These are phyloP conservation scores for Pristionchus maxplancki DNA, from an alignment of 2,888 invertebrate species.

Conservation along the genomic window DNA sequence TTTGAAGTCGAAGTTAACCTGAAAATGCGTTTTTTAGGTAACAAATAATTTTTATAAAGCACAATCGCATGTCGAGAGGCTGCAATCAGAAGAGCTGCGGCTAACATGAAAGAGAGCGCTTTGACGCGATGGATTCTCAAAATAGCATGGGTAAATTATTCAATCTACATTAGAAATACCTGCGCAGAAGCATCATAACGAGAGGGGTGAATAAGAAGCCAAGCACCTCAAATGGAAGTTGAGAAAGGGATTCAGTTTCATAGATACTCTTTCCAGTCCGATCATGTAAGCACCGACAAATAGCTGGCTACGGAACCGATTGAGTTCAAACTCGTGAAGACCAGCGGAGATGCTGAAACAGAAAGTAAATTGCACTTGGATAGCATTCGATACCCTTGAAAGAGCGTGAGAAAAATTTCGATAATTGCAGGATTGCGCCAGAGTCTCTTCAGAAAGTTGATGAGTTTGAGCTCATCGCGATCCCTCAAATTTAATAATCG, in stretches of 20 bases:
- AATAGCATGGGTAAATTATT: not conserved
- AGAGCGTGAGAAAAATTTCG: not conserved
- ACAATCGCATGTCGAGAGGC: not conserved
- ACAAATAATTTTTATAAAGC: too few relatives aligned
- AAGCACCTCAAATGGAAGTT: not conserved
- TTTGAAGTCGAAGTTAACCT: not conserved
- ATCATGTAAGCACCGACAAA: not conserved
- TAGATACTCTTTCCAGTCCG: not conserved
- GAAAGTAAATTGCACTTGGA: not conserved
- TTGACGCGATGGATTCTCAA: not conserved
- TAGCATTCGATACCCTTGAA: not conserved
- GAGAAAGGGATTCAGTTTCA: too few relatives aligned
- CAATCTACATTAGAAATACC: not conserved
- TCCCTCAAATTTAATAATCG: not conserved
- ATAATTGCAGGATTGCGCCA: not conserved
- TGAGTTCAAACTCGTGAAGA: not conserved
- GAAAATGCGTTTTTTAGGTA: not conserved
- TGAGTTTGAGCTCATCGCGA: conserved; percentile 6
- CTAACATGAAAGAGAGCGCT: not conserved
- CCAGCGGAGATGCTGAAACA: not conserved
- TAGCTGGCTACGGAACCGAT: not conserved
- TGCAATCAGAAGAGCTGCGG: not conserved
- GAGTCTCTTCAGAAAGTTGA: not conserved
- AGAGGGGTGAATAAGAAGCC: not conserved
- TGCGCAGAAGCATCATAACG: not conserved